Evolutionary conservation across 2,113 vertebrate genomes (phyloP).

Genomic region (Pangasianodon gigas): DNA sequence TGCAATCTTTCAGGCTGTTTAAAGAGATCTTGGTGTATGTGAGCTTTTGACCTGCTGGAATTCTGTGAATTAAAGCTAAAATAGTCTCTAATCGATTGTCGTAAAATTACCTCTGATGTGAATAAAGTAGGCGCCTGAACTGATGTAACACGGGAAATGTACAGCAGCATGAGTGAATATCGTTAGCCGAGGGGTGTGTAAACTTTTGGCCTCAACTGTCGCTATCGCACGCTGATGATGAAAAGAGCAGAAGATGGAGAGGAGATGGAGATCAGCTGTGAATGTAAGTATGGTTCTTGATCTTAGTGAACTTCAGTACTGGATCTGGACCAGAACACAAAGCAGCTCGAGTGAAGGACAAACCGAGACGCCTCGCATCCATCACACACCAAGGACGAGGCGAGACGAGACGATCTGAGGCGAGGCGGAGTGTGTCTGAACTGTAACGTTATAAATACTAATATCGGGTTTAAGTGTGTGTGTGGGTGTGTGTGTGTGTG

Average conservation of each 20-base stretch:
- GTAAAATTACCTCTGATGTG: neutral
- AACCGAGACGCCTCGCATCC: neutral
- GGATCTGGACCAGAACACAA: neutral
- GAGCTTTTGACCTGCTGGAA: neutral
- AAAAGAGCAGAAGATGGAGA: neutral
- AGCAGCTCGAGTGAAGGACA: neutral
- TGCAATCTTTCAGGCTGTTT: no score
- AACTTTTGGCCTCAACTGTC: neutral
- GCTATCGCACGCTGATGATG: neutral
- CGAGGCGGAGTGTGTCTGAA: neutral
- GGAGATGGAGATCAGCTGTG: neutral
- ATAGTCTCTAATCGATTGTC: neutral
- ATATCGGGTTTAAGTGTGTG: neutral
- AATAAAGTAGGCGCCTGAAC: neutral
- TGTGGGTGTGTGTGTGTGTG: no score
- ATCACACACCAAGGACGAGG: neutral
- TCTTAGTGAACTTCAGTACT: neutral
- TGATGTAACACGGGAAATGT: no score
- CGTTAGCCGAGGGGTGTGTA: neutral
- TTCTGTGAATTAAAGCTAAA: neutral
- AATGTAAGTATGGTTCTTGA: neutral
- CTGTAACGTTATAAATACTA: neutral
- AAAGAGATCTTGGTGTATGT: neutral
- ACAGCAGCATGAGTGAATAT: no score
- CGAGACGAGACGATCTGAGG: neutral